A percentile compares a stretch with the other conserved stretches of the same genome.
phyloP scores from a whole-genome alignment of 2,113 vertebrate genomes.

The Echinops telfairi region DNA sequence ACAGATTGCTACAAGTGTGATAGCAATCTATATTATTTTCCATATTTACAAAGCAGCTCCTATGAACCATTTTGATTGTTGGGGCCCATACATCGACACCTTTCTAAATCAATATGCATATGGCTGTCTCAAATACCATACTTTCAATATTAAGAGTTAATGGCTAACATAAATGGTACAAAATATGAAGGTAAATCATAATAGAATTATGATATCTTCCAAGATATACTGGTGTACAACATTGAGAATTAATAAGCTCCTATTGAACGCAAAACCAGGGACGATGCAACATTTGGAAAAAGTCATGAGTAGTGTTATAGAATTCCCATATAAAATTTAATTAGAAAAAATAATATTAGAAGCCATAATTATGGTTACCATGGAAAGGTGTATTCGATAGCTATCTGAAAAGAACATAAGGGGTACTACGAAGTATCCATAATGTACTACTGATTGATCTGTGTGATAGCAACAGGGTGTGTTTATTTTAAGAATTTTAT shows the following conservation, averaged over 20 bases:
- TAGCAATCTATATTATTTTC: not conserved
- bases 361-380: not conserved
- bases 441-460: too few relatives aligned
- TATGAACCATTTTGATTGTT: too few relatives aligned
- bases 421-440: not conserved
- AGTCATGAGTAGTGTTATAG: not conserved
- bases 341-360: not conserved
- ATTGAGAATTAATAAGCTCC: not conserved
- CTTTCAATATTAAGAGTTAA: constrained; percentile 25
- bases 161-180: not conserved
- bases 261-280: not conserved
- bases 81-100: too few relatives aligned
- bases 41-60: too few relatives aligned
- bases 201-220: not conserved
- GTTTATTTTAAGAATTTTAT: too few relatives aligned
- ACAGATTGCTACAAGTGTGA: too few relatives aligned
- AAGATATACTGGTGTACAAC: not conserved
- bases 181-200: constrained; percentile 27
- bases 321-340: not conserved
- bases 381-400: not conserved
- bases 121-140: constrained; percentile 29
- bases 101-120: constrained; percentile 9
- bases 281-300: not conserved
- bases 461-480: not conserved
- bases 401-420: not conserved